These are phyloP conservation scores for Lepidurus apus DNA, from an alignment of 1,140 invertebrate genomes.

Conservation along the genomic window DNA sequence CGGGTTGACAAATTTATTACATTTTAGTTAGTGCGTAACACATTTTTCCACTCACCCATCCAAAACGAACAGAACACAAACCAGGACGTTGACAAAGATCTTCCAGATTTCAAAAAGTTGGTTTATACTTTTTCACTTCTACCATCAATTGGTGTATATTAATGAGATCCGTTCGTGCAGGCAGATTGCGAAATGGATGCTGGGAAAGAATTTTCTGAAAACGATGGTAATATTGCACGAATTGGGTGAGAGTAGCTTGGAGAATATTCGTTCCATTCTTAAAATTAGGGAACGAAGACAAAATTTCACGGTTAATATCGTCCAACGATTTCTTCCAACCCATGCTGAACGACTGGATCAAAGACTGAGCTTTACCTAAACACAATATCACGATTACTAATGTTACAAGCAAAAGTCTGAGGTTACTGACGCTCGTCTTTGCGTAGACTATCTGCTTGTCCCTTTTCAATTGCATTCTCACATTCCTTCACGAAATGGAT, in stretches of 20 bases:
- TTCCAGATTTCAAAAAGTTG: constrained; percentile 50
- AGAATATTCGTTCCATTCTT: constrained; percentile 89
- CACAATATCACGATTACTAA: constrained; percentile 33
- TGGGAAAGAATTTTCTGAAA: constrained; percentile 94
- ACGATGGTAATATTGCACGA: constrained; percentile 96
- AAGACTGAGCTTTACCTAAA: constrained; percentile 63
- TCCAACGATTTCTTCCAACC: constrained; percentile 95
- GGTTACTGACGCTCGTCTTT: constrained; percentile 64
- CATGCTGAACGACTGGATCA: constrained; percentile 82
- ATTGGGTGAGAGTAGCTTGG: constrained; percentile 86
- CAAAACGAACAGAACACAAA: not conserved
- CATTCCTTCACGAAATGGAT: constrained; percentile 96
- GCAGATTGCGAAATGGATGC: constrained; percentile 52
- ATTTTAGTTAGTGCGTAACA: no score
- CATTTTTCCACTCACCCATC: not conserved
- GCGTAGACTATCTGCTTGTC: constrained; percentile 68
- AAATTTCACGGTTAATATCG: constrained; percentile 87
- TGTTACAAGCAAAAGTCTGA: not conserved
- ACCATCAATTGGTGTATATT: constrained; percentile 99
- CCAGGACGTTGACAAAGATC: not conserved
- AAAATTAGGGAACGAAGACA: constrained; percentile 92
- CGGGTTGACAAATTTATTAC: no score
- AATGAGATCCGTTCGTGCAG: constrained; percentile 80
- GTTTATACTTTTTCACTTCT: constrained; percentile 98
- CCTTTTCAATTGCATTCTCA: constrained; percentile 77